Evolutionary conservation across 2,797 vertebrate genomes (phyloP), one percentile per base, ranked within the genome.

Genomic region (Hylomyscus alleni): DNA sequence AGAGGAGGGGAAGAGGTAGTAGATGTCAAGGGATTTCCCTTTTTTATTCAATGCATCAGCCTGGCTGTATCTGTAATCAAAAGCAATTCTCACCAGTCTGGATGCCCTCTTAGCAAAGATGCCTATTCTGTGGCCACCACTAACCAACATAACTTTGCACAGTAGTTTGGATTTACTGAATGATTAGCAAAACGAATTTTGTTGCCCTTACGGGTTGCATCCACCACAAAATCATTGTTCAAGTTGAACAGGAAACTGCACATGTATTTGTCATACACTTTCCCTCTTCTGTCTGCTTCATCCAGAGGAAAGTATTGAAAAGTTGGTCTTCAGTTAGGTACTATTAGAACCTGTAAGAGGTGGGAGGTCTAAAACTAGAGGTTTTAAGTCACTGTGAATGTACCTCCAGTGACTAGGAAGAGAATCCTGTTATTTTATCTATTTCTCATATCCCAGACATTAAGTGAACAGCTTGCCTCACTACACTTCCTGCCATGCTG

Each of bases 61-160:
- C 44, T 44, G 44, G 44, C 44, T 44, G 44, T 44, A 44, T 44
- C 99, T 99, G 99, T 99, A 99, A 98, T 99, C 99, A 96, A 99
- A 99, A 98, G 99, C 62, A 99, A 99, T 97, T 99, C 99, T 98
- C 99, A 82, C 99, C 99, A 26, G 99, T 99, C 98, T 99, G 99
- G 98, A 99, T 99, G 99, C 99, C 99, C 99, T 99, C 98, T 99
- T 99, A 73, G 99, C 99, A 97, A 99, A 99, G 98, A 99, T 99
- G 82, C 99, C 99, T 98, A 99, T 99, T 98, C 99, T 99, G 98
- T 99, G 99, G 97, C 99, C 99, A 0, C 99, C 99, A 1, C 99
- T 99, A 97, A 99, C 99, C 99, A 99, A 99, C 99, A 99, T 99
- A 96, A 99, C 99, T 99, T 99, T 99, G 99, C 99, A 99, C 99